A percentile compares a stretch with the other conserved stretches of the same genome.
These are phyloP conservation scores for Geopemphigus sp. DNA, from an alignment of 1,140 invertebrate genomes.

Conservation along the genomic window DNA sequence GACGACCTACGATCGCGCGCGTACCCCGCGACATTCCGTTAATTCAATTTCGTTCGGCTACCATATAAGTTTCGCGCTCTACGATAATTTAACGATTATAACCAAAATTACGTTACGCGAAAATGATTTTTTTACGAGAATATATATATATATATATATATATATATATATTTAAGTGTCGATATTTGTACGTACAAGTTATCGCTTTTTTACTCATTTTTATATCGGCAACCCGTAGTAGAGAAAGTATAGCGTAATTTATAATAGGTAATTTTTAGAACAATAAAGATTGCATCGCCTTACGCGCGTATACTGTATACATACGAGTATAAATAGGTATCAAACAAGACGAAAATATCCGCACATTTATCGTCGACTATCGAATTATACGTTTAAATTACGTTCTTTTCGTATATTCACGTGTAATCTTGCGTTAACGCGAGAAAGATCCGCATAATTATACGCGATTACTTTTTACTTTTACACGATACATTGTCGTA, in stretches of 20 bases:
- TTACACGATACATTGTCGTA: no score
- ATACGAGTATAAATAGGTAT: neutral
- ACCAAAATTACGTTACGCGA: constrained; percentile 2
- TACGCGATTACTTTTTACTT: no score
- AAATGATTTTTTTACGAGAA: no score
- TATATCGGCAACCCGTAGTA: neutral
- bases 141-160: neutral
- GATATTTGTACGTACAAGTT: neutral
- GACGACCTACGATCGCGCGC: neutral
- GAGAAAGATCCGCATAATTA: no score
- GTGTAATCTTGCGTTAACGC: no score
- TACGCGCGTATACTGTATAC: neutral
- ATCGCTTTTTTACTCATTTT: constrained; percentile 8
- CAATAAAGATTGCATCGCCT: neutral
- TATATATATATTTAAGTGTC: neutral
- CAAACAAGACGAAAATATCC: neutral
- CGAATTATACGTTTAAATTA: no score
- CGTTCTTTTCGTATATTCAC: no score
- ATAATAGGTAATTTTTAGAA: constrained; percentile 10
- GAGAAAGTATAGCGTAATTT: constrained; percentile 34
- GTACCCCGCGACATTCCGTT: no score
- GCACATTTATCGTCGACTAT: no score
- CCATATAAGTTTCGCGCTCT: neutral
- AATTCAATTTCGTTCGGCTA: neutral
- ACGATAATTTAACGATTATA: constrained; percentile 19